Percentiles rank a stretch among this genome's conserved stretches.
These are phyloP conservation scores for Cassiopea xamachana DNA, from an alignment of 30 jellyfish, hydroid and myxozoan species.

Conservation along the genomic window DNA sequence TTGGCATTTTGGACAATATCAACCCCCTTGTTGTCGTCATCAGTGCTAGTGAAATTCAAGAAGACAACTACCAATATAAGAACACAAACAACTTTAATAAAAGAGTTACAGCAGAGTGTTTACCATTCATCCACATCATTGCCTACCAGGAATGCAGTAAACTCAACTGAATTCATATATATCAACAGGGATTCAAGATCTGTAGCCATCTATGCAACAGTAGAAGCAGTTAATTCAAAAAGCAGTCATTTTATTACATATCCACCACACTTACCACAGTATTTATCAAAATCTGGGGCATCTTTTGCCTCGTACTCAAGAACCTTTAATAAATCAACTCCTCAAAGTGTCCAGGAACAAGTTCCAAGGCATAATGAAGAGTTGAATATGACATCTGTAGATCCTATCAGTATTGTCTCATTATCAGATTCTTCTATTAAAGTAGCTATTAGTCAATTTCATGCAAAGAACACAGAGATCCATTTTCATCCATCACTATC, in stretches of 20 bases:
- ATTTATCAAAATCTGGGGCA: background rate
- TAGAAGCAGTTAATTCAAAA: background rate
- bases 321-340: background rate
- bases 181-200: too few relatives aligned
- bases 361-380: background rate
- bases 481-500: background rate
- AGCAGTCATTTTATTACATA: background rate
- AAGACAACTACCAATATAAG: background rate
- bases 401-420: background rate
- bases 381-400: background rate
- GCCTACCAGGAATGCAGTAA: too few relatives aligned
- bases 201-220: too few relatives aligned
- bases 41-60: background rate
- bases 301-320: background rate
- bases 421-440: too few relatives aligned
- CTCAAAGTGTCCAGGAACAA: background rate
- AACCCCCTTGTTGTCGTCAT: background rate
- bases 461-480: too few relatives aligned
- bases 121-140: too few relatives aligned
- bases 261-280: background rate
- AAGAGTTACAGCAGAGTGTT: background rate
- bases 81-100: background rate
- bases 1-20: background rate
- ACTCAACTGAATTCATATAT: too few relatives aligned
- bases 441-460: too few relatives aligned